Evolutionary conservation across 2,888 invertebrate genomes (phyloP).

Genomic region (Terebella lapidaria): DNA sequence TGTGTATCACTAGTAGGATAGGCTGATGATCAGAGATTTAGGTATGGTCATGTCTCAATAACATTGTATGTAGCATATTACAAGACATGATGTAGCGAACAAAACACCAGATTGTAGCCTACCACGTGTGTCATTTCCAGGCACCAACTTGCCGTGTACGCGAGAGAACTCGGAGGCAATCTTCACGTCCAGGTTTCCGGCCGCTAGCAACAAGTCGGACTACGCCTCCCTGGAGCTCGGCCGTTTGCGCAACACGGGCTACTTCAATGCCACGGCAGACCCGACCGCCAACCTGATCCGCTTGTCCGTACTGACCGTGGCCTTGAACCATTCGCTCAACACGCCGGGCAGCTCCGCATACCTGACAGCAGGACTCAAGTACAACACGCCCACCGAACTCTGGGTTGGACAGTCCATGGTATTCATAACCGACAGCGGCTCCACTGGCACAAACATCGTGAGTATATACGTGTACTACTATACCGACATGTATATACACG

Average conservation of each 20-base stretch:
- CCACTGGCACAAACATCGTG: too few species aligned
- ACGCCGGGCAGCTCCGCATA: slow-evolving; percentile 3
- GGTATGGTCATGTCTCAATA: too few species aligned
- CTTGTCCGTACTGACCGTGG: slow-evolving; percentile 10
- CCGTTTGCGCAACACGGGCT: slow-evolving; percentile 14
- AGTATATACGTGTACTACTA: too few species aligned
- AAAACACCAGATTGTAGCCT: too few species aligned
- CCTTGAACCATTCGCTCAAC: slow-evolving; percentile 12
- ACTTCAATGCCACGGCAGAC: slow-evolving; percentile 2
- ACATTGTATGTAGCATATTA: too few species aligned
- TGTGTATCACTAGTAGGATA: too few species aligned
- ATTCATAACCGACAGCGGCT: too few species aligned
- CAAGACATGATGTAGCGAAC: too few species aligned
- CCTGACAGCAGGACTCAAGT: slow-evolving; percentile 16
- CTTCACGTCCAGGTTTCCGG: background rate
- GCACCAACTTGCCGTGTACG: background rate
- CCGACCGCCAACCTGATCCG: slow-evolving; percentile 13
- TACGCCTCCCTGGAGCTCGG: slow-evolving; percentile 10
- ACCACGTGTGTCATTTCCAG: too few species aligned
- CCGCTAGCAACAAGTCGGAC: background rate
- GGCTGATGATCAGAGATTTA: too few species aligned
- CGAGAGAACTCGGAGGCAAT: background rate
- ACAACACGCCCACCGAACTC: slow-evolving; percentile 11
- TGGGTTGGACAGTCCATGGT: slow-evolving; percentile 20
- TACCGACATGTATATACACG: too few species aligned